Evolutionary conservation across 2,888 invertebrate species (phyloP), one percentile per base, ranked within the genome.

Genomic region (Salticus scenicus): DNA sequence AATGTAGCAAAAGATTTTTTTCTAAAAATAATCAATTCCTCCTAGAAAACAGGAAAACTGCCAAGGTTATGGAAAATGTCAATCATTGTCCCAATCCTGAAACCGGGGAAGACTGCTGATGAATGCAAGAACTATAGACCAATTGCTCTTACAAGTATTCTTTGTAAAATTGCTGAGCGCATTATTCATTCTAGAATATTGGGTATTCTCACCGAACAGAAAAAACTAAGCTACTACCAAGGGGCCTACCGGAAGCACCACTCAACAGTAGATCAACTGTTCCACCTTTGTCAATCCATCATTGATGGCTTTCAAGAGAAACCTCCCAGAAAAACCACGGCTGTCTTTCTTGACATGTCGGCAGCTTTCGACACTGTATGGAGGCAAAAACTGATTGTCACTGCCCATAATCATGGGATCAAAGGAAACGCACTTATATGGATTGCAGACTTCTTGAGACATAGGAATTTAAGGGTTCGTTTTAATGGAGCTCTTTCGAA

Each of bases 271-370:
- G 67, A 67, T 30, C 67, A 67, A 31, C 31, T 31, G 5, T 67
- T 67, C 31, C 24, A 67, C n/a, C n/a, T 67, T 8, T 30, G 67
- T n/a, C 67, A 67, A 67, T 31, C 31, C 17, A 24, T 67, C 27
- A 67, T 67, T 17, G 67, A 67, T 28, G 63, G 67, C 31, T 67
- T 67, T 31, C 33, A 67, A 31, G 33, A 67, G 17, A 67, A 27
- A 67, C 67, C 27, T 31, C n/a, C 20, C 7, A 31, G 27, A 67
- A 67, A 67, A 24, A 67, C 67, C 30, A 30, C 67, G 5, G 67
- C 67, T 67, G 67, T 67, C 33, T 67, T 67, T 31, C 67, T 67
- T 30, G 67, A 67, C 31, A 67, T 67, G 67, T 8, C 31, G 20
- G 30, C 67, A 31, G 67, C 67, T 67, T 67, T 67, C 31, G 67